A percentile compares a stretch with the other conserved stretches of the same genome.
Conservation (phyloP, 2,113 vertebrate species). For the Spea multiplicata region DNA sequence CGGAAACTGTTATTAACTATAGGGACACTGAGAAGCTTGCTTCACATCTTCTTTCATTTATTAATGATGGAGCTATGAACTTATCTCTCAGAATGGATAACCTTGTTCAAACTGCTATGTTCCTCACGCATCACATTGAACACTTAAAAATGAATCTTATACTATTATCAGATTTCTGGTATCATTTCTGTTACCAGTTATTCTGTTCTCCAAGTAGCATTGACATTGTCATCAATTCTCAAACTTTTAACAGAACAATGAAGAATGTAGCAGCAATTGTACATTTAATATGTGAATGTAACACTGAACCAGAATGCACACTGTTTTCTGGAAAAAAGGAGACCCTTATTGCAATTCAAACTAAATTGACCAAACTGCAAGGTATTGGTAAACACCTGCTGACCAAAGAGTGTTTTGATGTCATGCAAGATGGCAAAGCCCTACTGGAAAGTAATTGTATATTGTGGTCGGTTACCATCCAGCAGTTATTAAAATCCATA, state of each 20-base stretch:
- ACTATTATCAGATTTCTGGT: slow-evolving; percentile 72
- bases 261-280: slow-evolving; percentile 64
- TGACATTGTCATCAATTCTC: slow-evolving; percentile 47
- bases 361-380: slow-evolving; percentile 68
- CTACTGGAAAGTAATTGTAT: slow-evolving; percentile 66
- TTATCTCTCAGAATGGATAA: slow-evolving; percentile 44
- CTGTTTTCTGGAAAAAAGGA: slow-evolving; percentile 51
- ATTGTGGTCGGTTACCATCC: slow-evolving; percentile 75
- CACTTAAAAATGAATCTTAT: slow-evolving; percentile 65
- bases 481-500: slow-evolving; percentile 67
- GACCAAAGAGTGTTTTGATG: slow-evolving; percentile 53
- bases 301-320: slow-evolving; percentile 48
- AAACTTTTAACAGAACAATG: slow-evolving; percentile 69
- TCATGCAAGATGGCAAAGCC: not conserved
- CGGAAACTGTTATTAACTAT: slow-evolving; percentile 58
- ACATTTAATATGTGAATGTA: slow-evolving; percentile 52
- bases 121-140: slow-evolving; percentile 64
- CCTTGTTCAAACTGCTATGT: slow-evolving; percentile 60
- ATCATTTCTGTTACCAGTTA: slow-evolving; percentile 65
- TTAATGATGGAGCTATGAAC: slow-evolving; percentile 57
- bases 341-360: slow-evolving; percentile 66
- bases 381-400: slow-evolving; percentile 65
- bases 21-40: slow-evolving; percentile 59
- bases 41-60: slow-evolving; percentile 58
- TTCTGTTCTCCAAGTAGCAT: slow-evolving; percentile 54